Base-by-base conservation (phyloP, 2,888 invertebrate genomes). In the Tetheella fluctuosa region DNA sequence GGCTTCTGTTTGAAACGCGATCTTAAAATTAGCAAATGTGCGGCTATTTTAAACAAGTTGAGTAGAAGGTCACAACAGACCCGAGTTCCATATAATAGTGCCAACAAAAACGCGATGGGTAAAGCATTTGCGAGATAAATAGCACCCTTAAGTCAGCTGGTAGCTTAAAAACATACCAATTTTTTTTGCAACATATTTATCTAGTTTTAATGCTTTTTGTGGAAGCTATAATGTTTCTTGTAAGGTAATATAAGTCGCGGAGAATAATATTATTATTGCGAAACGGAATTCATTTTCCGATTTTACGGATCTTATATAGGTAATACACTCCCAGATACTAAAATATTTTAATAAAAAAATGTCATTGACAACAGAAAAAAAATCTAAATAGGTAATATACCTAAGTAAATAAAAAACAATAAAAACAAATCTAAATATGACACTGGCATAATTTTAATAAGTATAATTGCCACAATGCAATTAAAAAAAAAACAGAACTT, bases 1-100 rank as follows among this genome's bases (percentile, higher is more conserved):
- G 86, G 91, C 92, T 91, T 89, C 92, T 91, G 92, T 91, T 86
- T 89, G 86, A 84, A 87, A 88, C 84, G 84, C 82, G 77, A 83
- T 86, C 81, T 81, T 80, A 71, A 86, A 85, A 86, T 87, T 85
- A 84, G 84, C 80, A 78, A 79, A 83, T 84, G 80, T 81, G 68
- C 71, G 64, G 70, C 63, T 72, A 74, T 64, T 70, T 52, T 52
- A 60, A 15, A 28, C 12, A 10, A 30, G 53, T 56, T 28, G 17
- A n/a, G 42, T 42, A n/a, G n/a, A 48, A 48, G 48, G 48, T 48
- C 48, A 48, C 0, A 15, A 17, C 42, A 42, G 42, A 42, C 42
- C 1, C 2, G 7, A 39, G 39, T 10, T 48, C 17, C 42, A 20
- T 42, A 20, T 20, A 20, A 10, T 20, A 48, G 48, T 20, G 3